Percentiles rank a stretch among this genome's conserved stretches.
Evolutionary conservation across 2,797 vertebrate genomes (phyloP).

Genomic region (Argentina silus): DNA sequence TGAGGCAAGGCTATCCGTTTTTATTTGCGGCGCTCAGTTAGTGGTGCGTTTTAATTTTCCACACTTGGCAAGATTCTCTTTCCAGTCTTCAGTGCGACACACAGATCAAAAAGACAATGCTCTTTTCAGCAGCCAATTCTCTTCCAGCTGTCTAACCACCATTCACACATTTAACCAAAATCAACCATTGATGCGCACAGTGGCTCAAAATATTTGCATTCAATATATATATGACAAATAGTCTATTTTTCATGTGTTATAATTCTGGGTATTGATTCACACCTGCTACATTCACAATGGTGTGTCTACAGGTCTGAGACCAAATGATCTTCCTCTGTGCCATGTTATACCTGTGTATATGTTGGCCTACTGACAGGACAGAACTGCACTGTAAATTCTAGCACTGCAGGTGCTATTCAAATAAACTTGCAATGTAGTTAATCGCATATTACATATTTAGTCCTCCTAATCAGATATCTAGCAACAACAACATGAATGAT

Average conservation of each 20-base stretch:
- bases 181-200: conserved; percentile 5
- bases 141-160: too few relatives aligned
- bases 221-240: too few relatives aligned
- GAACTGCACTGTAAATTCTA: too few relatives aligned
- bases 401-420: conserved; percentile 62
- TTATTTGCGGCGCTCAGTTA: conserved; percentile 17
- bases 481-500: neutral
- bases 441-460: neutral
- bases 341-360: too few relatives aligned
- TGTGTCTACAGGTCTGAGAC: too few relatives aligned
- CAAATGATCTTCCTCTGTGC: too few relatives aligned
- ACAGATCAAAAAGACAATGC: neutral
- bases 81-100: conserved; percentile 1
- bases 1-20: conserved; percentile 21
- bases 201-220: too few relatives aligned
- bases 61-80: conserved; percentile 18
- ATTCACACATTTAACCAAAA: neutral
- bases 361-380: too few relatives aligned
- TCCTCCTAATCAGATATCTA: neutral
- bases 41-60: conserved; percentile 5
- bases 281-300: too few relatives aligned
- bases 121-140: neutral
- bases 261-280: too few relatives aligned
- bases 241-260: too few relatives aligned
- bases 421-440: conserved; percentile 53